Conservation (phyloP, 2,888 invertebrate species). For the Globia sparganii region DNA sequence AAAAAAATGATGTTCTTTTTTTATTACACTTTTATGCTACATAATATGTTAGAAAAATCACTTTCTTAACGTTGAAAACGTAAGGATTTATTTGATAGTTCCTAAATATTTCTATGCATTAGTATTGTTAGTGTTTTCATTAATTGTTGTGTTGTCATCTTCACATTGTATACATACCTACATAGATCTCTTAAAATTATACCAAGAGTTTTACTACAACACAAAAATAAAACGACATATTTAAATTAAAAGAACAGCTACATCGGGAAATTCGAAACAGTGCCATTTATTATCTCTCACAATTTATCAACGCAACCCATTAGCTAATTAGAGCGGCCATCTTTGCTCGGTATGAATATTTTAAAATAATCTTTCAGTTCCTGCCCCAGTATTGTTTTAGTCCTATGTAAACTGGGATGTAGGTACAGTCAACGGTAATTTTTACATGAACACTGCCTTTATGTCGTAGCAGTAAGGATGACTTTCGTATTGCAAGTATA, state of each 20-base stretch:
- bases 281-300: conserved; percentile 37
- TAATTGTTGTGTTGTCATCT: too few relatives aligned
- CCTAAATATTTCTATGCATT: too few relatives aligned
- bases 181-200: neutral
- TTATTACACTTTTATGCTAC: too few relatives aligned
- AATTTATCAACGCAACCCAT: conserved; percentile 60
- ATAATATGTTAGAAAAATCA: too few relatives aligned
- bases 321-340: conserved; percentile 55
- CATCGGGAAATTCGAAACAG: conserved; percentile 35
- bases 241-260: conserved; percentile 33
- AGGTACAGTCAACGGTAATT: neutral
- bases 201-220: neutral
- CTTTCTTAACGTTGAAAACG: too few relatives aligned
- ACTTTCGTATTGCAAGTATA: neutral
- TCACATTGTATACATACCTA: too few relatives aligned
- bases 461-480: neutral
- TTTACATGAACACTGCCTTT: neutral
- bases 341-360: conserved; percentile 31
- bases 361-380: conserved; percentile 29
- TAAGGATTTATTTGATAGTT: too few relatives aligned
- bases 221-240: conserved; percentile 6
- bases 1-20: too few relatives aligned
- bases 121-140: too few relatives aligned
- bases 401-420: conserved; percentile 14
- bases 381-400: conserved; percentile 8